Evolutionary conservation across 2,888 invertebrate species (phyloP).

Genomic region (Drosophila maculinotata): DNA sequence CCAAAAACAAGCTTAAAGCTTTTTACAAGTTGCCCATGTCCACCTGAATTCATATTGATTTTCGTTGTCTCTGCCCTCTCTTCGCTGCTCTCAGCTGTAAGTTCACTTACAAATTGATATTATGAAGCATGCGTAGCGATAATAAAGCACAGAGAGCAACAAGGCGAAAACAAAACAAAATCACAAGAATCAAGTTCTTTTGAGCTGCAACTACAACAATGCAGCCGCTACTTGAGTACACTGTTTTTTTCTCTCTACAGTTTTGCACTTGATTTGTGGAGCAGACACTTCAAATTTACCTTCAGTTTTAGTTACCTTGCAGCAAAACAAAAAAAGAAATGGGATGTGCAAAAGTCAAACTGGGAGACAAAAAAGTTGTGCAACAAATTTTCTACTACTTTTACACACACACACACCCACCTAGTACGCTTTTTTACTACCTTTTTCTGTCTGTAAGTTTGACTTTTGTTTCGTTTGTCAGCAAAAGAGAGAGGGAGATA

Average conservation of each 20-base stretch:
- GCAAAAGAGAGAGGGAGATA: not conserved
- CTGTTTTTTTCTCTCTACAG: slow-evolving; percentile 11
- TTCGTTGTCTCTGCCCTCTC: not conserved
- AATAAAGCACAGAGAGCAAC: slow-evolving; percentile 42
- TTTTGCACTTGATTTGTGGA: slow-evolving; percentile 65
- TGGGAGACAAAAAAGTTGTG: slow-evolving; percentile 39
- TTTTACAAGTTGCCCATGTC: slow-evolving; percentile 5
- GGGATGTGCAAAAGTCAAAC: not conserved
- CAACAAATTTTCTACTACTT: slow-evolving; percentile 42
- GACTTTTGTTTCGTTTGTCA: slow-evolving; percentile 16
- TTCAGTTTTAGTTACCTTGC: slow-evolving; percentile 29
- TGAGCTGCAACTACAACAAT: slow-evolving; percentile 30
- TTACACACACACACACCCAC: slow-evolving; percentile 4
- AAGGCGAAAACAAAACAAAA: slow-evolving; percentile 39
- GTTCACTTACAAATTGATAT: slow-evolving; percentile 47
- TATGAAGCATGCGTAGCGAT: slow-evolving; percentile 48
- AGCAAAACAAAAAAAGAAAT: slow-evolving; percentile 19
- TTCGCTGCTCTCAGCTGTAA: not conserved
- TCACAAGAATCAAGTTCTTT: slow-evolving; percentile 60
- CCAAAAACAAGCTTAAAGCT: slow-evolving; percentile 28
- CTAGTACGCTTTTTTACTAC: slow-evolving; percentile 15
- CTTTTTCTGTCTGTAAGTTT: slow-evolving; percentile 15
- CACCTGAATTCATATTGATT: slow-evolving; percentile 39
- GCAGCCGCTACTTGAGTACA: slow-evolving; percentile 29
- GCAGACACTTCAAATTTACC: slow-evolving; percentile 51